Conservation (phyloP, 2,797 vertebrate genomes). For the Eulemur mongoz region DNA sequence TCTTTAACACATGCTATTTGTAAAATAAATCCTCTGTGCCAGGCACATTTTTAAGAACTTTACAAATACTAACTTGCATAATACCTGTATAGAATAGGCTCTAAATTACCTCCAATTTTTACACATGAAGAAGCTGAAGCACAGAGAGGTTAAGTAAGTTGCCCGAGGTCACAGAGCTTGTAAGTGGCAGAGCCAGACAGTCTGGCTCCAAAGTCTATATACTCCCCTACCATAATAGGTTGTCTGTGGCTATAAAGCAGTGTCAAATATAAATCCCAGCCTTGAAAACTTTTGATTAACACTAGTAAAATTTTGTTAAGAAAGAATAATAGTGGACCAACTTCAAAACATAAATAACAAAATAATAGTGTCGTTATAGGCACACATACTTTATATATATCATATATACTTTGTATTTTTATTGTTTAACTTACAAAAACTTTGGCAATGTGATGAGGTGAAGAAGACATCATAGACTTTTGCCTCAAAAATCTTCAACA, state of each 20-base stretch:
- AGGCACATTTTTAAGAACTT: neutral
- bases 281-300: neutral
- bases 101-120: neutral
- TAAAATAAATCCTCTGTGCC: neutral
- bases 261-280: neutral
- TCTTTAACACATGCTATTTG: neutral
- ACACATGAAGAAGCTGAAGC: neutral
- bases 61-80: neutral
- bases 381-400: neutral
- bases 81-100: neutral
- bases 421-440: neutral
- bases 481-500: neutral
- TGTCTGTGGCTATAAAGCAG: neutral
- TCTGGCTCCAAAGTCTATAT: neutral
- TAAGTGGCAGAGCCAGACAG: neutral
- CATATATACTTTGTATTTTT: neutral
- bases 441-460: neutral
- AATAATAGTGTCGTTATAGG: neutral
- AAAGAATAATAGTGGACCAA: neutral
- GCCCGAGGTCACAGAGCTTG: slow-evolving; percentile 24
- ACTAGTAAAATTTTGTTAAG: neutral
- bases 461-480: neutral
- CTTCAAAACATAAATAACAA: neutral
- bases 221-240: neutral
- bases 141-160: slow-evolving; percentile 52